Base-by-base conservation (phyloP, 2,797 vertebrate genomes). In the Chloroceryle inda region DNA sequence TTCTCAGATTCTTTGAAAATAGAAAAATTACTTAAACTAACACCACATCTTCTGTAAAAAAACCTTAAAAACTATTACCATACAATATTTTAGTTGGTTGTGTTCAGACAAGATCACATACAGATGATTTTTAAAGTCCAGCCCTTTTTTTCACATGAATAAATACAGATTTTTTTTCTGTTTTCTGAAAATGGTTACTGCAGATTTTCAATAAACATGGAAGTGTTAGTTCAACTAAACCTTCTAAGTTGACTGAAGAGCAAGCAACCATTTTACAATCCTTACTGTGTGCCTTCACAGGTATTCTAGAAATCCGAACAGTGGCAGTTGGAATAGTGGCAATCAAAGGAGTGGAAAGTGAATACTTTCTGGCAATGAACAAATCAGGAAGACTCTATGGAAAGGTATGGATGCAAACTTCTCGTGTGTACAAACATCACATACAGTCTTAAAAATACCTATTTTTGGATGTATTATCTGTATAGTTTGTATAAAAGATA, bases 241-340 rank as follows among this genome's bases (percentile, higher is more conserved):
- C 91, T 93, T 96, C 56, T 69, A 59, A 35, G 87, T 24, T 89
- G 85, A 91, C 85, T 95, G 90, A 75, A 92, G 87, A 95, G 27
- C 75, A 37, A 88, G 71, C 56, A 58, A 95, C 42, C 63, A 92
- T 80, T 45, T 95, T 19, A 96, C 63, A 92, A 66, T 44, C 66
- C 42, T 96, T 88, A 18, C 75, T 97, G 62, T 97, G 87, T 96
- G 96, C 94, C 96, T 94, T 98, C 98, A 80, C 98, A 99, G 99
- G 99, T 98, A 99, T 99, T 97, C 98, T 99, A 97, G 99, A 99
- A 98, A 99, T 99, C 97, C 98, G 99, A 98, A 99, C 99, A 8
- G 99, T 99, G 97, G 99, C 99, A 24, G 99, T 99, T 96, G 99
- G 99, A 83, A 99, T 99, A 81, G 98, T 99, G 97, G 99, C 99